Evolutionary conservation across 2,888 invertebrate species (phyloP), one percentile per base, ranked within the genome.

Genomic region (Scaptomyza polygonia): DNA sequence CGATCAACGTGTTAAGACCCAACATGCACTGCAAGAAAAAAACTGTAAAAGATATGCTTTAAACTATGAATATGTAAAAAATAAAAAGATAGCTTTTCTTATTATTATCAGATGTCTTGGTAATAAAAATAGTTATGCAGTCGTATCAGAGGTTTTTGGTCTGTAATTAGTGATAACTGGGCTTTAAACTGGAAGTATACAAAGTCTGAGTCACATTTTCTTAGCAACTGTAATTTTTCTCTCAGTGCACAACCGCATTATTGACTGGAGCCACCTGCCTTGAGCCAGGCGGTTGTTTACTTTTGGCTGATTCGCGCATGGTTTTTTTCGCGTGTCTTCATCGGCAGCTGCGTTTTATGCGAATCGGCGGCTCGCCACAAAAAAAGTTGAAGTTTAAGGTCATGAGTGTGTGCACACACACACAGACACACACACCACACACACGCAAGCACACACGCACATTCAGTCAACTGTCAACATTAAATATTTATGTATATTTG

Each of bases 351-450:
- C 82, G 57, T 57, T 52, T 68, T 49, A 48, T 55, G 44, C 62
- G 44, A 54, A 44, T 44, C 72, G 58, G 56, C 76, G 64, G 61
- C 43, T 72, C 39, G 70, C 66, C 65, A 61, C 71, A 67, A 77
- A 69, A 63, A 73, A 74, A 72, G 73, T 78, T 79, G 72, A 89
- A 89, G 86, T 89, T 86, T 86, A 86, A 86, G 86, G 89, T 89
- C 80, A 86, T 63, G 78, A 67, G 66, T 72, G 67, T 74, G 58
- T 62, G 64, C 52, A 58, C 48, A 69, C 53, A 59, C 57, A 47
- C 64, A 63, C 18, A 29, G n/a, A n/a, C n/a, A n/a, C n/a, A n/a
- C 48, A 27, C 39, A 58, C 12, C 12, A 48, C 58, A n/a, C n/a
- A n/a, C n/a, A n/a, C n/a, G n/a, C n/a, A n/a, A n/a, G n/a, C n/a